Conservation (phyloP, 53 echinoderm and acorn worm genomes). For the Zoroaster sp. region DNA sequence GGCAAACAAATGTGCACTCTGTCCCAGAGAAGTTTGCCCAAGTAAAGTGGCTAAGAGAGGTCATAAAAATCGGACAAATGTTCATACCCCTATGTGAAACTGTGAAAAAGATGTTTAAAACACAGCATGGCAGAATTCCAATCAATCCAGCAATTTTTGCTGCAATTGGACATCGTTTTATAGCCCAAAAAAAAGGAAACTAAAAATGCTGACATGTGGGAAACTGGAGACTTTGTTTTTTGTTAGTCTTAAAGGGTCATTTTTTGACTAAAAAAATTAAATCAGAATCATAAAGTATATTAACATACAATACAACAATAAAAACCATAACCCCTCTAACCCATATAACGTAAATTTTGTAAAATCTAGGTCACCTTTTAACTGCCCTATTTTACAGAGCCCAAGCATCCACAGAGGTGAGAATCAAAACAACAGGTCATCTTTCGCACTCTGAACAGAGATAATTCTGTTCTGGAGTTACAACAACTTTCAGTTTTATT, state of each 20-base stretch:
- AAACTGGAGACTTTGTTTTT: not conserved
- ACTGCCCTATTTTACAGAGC: not conserved
- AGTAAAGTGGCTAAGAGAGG: no score
- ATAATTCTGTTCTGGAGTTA: slow-evolving; percentile 30
- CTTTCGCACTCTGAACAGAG: not conserved
- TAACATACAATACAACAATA: slow-evolving; percentile 6
- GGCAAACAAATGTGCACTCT: no score
- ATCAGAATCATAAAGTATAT: not conserved
- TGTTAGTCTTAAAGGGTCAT: not conserved
- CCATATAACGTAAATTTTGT: not conserved
- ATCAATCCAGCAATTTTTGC: no score
- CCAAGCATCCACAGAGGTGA: not conserved
- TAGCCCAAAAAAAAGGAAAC: no score
- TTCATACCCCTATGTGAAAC: no score
- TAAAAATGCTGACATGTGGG: not conserved
- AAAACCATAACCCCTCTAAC: not conserved
- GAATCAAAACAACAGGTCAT: not conserved
- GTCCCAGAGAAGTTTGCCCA: no score
- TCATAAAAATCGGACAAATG: no score
- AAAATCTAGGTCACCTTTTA: slow-evolving; percentile 16
- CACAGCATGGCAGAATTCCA: no score
- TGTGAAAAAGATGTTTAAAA: no score
- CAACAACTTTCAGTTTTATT: slow-evolving; percentile 11
- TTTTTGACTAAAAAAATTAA: not conserved
- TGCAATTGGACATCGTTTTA: no score